Evolutionary conservation across 2,888 invertebrate genomes (phyloP).

Genomic region (Apodemia duryi): DNA sequence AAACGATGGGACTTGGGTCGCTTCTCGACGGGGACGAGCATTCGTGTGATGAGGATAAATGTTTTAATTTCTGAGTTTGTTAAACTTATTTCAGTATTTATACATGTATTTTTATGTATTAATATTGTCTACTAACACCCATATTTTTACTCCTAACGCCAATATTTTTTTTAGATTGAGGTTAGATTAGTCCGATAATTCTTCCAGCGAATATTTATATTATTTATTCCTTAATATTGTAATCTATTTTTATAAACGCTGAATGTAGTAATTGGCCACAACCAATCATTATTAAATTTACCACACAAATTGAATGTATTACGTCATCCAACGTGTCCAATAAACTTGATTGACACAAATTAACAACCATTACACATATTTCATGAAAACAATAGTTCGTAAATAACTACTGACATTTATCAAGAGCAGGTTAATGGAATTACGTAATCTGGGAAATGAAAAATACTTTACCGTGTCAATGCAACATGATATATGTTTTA

Average conservation of each 20-base stretch:
- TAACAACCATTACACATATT: conserved; percentile 3
- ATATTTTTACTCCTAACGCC: no score
- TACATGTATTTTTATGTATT: no score
- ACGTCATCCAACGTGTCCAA: neutral
- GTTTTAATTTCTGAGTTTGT: no score
- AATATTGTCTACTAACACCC: no score
- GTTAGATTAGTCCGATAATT: no score
- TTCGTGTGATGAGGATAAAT: no score
- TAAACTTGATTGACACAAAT: conserved; percentile 7
- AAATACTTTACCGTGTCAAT: neutral
- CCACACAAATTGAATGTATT: neutral
- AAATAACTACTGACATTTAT: conserved; percentile 7
- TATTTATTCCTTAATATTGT: neutral
- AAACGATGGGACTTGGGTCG: no score
- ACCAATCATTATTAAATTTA: neutral
- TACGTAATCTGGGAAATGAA: neutral
- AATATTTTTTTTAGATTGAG: no score
- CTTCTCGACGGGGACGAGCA: no score
- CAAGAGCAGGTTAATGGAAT: conserved; percentile 7
- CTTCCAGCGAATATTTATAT: no score
- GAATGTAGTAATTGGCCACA: neutral
- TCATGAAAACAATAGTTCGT: neutral
- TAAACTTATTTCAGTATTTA: no score
- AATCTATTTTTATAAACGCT: neutral
- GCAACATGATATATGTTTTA: neutral